Evolutionary conservation across 2,797 vertebrate species (phyloP), one percentile per base, ranked within the genome.

Genomic region (Rhinatrema bivittatum): DNA sequence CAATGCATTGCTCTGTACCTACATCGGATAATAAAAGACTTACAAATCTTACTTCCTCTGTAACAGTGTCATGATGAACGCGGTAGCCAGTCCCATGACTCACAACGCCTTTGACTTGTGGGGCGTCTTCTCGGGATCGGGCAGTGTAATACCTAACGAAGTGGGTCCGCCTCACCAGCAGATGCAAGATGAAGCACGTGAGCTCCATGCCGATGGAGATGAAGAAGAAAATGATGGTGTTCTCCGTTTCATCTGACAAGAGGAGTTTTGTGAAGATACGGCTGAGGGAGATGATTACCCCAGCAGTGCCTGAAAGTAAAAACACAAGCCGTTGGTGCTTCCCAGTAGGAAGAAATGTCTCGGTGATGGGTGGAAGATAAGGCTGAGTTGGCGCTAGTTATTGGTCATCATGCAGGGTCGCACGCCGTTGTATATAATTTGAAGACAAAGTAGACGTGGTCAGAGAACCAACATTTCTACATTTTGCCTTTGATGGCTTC

Each of bases 201-300:
- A 95, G 75, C 80, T 97, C 95, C 68, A 98, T 90, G 48, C 74
- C 74, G 12, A 93, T 91, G 36, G 94, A 97, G 41, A 96, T 82
- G 47, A 95, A 87, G 75, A 98, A 98, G 80, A 98, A 98, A 75
- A 95, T 95, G 62, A 97, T 87, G 0, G 94, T 98, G 81, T 93
- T 94, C 61, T 83, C 88, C 48, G 84, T 87, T 65, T 98, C 93
- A 0, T 91, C 85, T 0, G 68, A 68, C 57, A 98, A 86, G 62
- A 98, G 80, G 49, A 98, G 82, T 77, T 97, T 98, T 61, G 95
- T 98, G 76, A 98, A 93, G 79, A 98, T 97, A 23, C 95, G 91
- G 29, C 92, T 97, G 38, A 98, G 83, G 0, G 95, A 98, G 66
- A 95, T 93, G 70, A 97, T 94, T 40, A 98, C 95, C 1, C 95